phyloP scores from a whole-genome alignment of 2,888 invertebrate species.

The Ormyrus labotus region DNA sequence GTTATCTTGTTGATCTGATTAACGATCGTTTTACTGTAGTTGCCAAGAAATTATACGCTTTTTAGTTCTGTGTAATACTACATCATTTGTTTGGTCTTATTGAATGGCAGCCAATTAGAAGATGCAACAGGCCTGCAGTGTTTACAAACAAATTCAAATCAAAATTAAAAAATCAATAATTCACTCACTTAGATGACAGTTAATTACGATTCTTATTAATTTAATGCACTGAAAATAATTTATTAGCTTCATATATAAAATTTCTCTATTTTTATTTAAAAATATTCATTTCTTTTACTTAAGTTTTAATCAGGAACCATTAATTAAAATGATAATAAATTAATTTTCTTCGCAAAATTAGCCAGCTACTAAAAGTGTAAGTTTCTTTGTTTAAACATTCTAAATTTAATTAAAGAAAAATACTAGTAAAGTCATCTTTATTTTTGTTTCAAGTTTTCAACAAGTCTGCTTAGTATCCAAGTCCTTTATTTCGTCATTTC shows the following conservation, averaged over 20 bases:
- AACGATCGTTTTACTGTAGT: background rate
- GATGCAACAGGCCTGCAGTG: background rate
- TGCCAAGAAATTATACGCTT: conserved; percentile 11
- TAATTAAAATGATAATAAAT: no score
- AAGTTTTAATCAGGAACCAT: no score
- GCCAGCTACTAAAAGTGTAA: no score
- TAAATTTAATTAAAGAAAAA: background rate
- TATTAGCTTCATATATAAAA: no score
- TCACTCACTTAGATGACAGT: background rate
- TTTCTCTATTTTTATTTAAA: no score
- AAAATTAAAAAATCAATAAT: conserved; percentile 13
- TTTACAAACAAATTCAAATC: background rate
- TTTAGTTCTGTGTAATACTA: background rate
- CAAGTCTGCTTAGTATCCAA: conserved; percentile 2
- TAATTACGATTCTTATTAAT: no score
- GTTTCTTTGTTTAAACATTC: background rate
- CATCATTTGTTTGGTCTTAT: background rate
- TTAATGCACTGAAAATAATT: no score
- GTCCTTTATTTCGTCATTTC: conserved; percentile 18
- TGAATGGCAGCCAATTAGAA: conserved; percentile 32
- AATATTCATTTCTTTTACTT: no score
- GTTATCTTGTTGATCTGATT: background rate
- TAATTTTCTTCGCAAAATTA: no score
- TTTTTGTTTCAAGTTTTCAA: background rate
- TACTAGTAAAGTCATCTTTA: conserved; percentile 23